Evolutionary conservation across 2,888 invertebrate genomes (phyloP), one percentile per base, ranked within the genome.

Genomic region (Caenorhabditis sp.): DNA sequence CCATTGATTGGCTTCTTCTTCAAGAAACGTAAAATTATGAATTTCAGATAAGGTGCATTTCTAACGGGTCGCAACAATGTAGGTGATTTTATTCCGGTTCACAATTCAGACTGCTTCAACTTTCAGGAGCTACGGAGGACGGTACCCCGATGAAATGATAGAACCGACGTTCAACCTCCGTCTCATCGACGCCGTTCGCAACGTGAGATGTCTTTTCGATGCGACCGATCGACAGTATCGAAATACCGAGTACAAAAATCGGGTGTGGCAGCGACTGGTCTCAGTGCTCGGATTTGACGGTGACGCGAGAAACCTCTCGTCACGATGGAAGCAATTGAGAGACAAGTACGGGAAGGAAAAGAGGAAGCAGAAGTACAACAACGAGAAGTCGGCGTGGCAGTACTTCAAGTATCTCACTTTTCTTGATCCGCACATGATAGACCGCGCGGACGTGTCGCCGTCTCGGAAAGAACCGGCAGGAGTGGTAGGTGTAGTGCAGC

Each of bases 331-430:
- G 61, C 86, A 86, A 58, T 65, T 86, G 20, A 56, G 86, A 32
- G 86, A 86, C 73, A 86, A 86, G 77, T 86, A 43, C 43, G 86
- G 86, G 45, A 86, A 86, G 45, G 86, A 86, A 70, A 86, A 86
- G 59, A 73, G 84, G 65, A 86, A 86, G 73, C 58, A 79, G 39
- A 86, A 85, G 39, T 83, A 84, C 27, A 73, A 63, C 22, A 78
- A 75, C 9, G 85, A 83, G 2, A 59, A 63, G 41, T 83, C 86
- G n/a, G 74, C 79, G 5, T 86, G 86, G 86, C 86, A 86, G 45
- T 85, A 86, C 48, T 86, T 74, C 58, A 84, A 87, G 26, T 81
- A 85, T 59, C 74, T 87, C 5, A 61, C 48, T 11, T 87, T 87
- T 58, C 79, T 87, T n/a, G 85, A 87, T 63, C 86, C 87, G 0